Conservation (phyloP, 1,140 invertebrate species). For the Drosophila erecta region DNA sequence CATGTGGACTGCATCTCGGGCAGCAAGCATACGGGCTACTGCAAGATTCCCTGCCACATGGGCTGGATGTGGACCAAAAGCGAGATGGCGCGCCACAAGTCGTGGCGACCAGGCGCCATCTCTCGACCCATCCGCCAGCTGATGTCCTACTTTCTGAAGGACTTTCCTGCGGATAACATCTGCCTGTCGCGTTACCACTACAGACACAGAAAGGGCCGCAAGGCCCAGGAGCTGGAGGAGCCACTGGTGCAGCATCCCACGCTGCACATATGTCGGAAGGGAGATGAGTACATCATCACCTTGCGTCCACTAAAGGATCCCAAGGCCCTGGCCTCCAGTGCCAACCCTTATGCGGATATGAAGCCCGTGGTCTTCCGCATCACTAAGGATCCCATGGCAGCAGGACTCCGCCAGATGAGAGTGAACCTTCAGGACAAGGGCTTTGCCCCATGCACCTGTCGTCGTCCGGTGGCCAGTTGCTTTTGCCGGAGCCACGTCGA, state of each 20-base stretch:
- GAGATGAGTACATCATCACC: slow-evolving; percentile 74
- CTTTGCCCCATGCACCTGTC: slow-evolving; percentile 57
- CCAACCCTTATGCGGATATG: slow-evolving; percentile 75
- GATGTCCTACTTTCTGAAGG: slow-evolving; percentile 73
- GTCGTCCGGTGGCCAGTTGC: slow-evolving; percentile 58
- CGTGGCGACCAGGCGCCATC: slow-evolving; percentile 77
- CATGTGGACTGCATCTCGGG: slow-evolving; percentile 36
- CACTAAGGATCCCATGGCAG: slow-evolving; percentile 58
- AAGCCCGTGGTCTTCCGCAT: slow-evolving; percentile 79
- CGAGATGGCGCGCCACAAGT: slow-evolving; percentile 55
- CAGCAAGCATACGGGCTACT: slow-evolving; percentile 37
- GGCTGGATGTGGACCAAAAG: slow-evolving; percentile 76
- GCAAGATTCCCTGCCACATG: slow-evolving; percentile 70
- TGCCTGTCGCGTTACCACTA: slow-evolving; percentile 53
- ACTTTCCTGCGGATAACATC: slow-evolving; percentile 63
- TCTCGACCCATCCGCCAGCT: slow-evolving; percentile 66
- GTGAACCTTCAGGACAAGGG: slow-evolving; percentile 46
- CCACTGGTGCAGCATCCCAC: slow-evolving; percentile 70
- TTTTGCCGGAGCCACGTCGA: slow-evolving; percentile 65
- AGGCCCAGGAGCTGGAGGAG: slow-evolving; percentile 17
- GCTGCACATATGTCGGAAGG: slow-evolving; percentile 68
- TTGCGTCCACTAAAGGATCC: slow-evolving; percentile 73
- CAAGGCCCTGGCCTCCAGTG: slow-evolving; percentile 38
- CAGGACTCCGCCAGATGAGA: slow-evolving; percentile 37
- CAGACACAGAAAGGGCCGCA: neutral